phyloP scores from a whole-genome alignment of 2,113 vertebrate species.

The Etheostoma cragini region DNA sequence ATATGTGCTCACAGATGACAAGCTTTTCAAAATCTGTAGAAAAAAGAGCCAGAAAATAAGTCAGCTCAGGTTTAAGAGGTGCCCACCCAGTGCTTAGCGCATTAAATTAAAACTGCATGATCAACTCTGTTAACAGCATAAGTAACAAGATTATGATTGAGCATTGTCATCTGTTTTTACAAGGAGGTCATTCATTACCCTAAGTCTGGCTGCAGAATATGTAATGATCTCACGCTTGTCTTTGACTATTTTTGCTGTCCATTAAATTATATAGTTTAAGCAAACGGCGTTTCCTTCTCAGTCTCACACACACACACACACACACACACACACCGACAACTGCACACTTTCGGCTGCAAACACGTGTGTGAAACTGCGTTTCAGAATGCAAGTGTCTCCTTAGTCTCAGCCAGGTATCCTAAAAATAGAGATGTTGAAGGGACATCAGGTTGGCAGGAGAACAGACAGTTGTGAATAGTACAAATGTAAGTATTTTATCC shows the following conservation, averaged over 20 bases:
- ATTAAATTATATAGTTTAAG: neutral
- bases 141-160: constrained; percentile 18
- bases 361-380: neutral
- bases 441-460: constrained; percentile 19
- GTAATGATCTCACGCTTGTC: neutral
- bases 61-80: neutral
- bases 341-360: neutral
- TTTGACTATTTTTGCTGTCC: neutral
- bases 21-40: neutral
- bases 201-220: neutral
- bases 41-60: neutral
- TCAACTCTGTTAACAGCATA: constrained; percentile 9
- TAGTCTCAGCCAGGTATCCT: constrained; percentile 1
- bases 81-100: constrained; percentile 21
- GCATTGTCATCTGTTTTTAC: constrained; percentile 24
- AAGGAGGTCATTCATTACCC: constrained; percentile 31
- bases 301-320: neutral
- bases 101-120: constrained; percentile 38
- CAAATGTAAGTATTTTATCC: constrained; percentile 39
- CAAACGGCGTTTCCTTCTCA: too few species aligned
- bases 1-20: neutral
- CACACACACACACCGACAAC: neutral
- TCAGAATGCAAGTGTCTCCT: neutral
- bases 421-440: constrained; percentile 11
- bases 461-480: constrained; percentile 30